These are phyloP conservation scores for Enteromius trimaculatus DNA, from an alignment of 2,797 vertebrate species.

Conservation along the genomic window DNA sequence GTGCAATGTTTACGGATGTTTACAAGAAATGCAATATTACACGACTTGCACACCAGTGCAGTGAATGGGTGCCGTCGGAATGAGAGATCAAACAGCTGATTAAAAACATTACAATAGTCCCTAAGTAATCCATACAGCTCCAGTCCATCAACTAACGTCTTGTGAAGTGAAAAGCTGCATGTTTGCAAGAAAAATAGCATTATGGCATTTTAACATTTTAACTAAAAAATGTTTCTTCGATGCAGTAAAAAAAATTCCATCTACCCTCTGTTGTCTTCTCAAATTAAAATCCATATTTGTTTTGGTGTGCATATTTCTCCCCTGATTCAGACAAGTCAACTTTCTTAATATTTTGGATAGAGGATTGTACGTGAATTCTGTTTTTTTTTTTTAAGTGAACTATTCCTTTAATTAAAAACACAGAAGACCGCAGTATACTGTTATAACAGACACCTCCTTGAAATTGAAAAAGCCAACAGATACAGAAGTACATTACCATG, in stretches of 20 bases:
- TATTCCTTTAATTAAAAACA: not conserved
- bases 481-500: conserved; percentile 43
- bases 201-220: not conserved
- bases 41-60: not conserved
- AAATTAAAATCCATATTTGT: not conserved
- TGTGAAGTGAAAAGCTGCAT: not conserved
- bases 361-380: not conserved
- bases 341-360: not conserved
- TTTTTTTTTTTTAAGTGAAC: not conserved
- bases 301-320: not conserved
- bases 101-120: not conserved
- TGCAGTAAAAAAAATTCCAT: not conserved
- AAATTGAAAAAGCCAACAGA: conserved; percentile 39
- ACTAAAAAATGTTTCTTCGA: not conserved
- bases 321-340: not conserved
- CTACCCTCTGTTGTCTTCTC: not conserved
- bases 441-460: conserved; percentile 14
- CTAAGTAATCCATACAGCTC: not conserved
- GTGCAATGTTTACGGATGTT: not conserved
- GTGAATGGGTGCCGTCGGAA: not conserved
- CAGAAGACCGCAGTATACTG: not conserved
- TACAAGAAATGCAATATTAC: not conserved
- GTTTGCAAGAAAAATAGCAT: not conserved
- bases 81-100: not conserved
- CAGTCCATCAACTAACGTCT: not conserved